These are phyloP conservation scores for Allobates femoralis DNA, from an alignment of 2,797 vertebrate genomes.

Conservation along the genomic window DNA sequence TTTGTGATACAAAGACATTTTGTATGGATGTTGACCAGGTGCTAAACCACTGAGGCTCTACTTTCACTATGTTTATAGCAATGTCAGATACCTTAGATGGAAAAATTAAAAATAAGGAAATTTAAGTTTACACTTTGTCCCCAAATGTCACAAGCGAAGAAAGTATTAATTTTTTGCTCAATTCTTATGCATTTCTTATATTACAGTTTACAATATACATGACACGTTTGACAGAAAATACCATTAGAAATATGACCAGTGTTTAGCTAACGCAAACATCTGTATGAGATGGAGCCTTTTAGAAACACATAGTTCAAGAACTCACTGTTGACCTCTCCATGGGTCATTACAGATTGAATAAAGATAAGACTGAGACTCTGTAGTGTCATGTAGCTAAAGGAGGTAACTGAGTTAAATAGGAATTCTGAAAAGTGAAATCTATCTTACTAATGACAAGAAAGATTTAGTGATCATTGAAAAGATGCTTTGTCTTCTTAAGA, in stretches of 20 bases:
- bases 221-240: too few species aligned
- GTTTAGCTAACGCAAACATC: neutral
- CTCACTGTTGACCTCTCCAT: conserved; percentile 23
- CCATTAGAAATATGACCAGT: neutral
- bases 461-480: conserved; percentile 45
- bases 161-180: neutral
- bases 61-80: too few species aligned
- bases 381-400: conserved; percentile 37
- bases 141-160: neutral
- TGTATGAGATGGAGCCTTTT: neutral
- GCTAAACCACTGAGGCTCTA: too few species aligned
- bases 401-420: conserved; percentile 24
- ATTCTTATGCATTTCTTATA: neutral
- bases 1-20: too few species aligned
- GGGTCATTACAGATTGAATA: conserved; percentile 35
- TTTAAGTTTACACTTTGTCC: neutral
- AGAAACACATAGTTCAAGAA: neutral
- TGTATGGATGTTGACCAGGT: too few species aligned
- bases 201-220: neutral
- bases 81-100: too few species aligned
- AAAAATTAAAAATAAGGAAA: neutral
- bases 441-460: conserved; percentile 37
- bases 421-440: conserved; percentile 46
- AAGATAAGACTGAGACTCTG: conserved; percentile 15
- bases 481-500: conserved; percentile 42